These are phyloP conservation scores for Otolemur garnettii DNA, from an alignment of 2,113 vertebrate genomes.

Conservation along the genomic window DNA sequence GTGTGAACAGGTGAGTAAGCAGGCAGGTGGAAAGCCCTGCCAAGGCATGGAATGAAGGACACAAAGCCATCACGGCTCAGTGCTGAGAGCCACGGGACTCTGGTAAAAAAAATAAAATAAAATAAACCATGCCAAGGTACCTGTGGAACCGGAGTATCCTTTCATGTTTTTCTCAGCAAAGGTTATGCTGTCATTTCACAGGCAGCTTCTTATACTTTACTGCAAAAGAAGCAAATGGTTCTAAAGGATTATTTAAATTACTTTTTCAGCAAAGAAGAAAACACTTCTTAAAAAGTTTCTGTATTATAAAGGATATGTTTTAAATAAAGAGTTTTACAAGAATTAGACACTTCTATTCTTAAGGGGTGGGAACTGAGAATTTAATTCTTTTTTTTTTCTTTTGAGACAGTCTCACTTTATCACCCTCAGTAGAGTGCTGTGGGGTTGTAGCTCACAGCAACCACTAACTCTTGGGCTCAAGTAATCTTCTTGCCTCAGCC, in stretches of 20 bases:
- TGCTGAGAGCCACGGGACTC: neutral
- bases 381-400: neutral
- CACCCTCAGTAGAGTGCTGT: no score
- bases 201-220: neutral
- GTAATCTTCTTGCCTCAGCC: no score
- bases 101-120: neutral
- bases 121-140: neutral
- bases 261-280: neutral
- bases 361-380: neutral
- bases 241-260: neutral
- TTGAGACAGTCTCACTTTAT: no score
- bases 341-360: slow-evolving; percentile 9
- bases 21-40: neutral
- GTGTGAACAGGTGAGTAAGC: neutral
- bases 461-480: no score
- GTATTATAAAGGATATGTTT: neutral
- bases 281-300: neutral
- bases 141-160: neutral
- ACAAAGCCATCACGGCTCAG: neutral
- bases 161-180: neutral
- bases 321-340: neutral
- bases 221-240: neutral
- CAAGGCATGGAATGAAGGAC: neutral
- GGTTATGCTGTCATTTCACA: neutral
- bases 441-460: no score